Percentiles rank a stretch among this genome's conserved stretches.
phyloP scores from a whole-genome alignment of 1,140 invertebrate species.

The Drosophila lowei region DNA sequence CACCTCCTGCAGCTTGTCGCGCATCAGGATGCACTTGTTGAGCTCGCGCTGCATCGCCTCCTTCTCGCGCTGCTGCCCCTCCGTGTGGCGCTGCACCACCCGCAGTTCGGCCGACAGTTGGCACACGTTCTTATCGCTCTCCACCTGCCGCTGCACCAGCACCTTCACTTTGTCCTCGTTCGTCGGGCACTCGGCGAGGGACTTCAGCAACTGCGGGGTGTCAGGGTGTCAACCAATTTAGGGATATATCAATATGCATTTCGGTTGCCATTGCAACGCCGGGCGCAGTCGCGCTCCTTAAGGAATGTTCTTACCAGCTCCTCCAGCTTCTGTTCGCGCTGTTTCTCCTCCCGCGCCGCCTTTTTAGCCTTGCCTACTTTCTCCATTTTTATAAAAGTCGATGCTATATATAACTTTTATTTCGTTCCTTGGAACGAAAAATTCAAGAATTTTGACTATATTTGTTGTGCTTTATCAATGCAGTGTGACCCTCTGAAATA shows the following conservation, averaged over 20 bases:
- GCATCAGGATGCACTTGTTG: conserved; percentile 91
- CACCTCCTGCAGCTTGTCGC: conserved; percentile 92
- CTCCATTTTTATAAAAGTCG: conserved; percentile 55
- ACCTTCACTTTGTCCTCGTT: conserved; percentile 90
- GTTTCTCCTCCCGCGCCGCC: conserved; percentile 74
- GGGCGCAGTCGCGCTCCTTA: neutral
- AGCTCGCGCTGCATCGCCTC: conserved; percentile 92
- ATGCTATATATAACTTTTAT: conserved; percentile 54
- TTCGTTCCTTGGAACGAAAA: conserved; percentile 29
- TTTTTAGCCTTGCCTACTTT: conserved; percentile 67
- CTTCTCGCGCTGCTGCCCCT: conserved; percentile 88
- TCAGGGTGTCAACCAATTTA: neutral
- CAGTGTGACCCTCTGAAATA: too few relatives aligned
- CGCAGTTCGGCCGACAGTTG: conserved; percentile 87
- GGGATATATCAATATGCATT: neutral
- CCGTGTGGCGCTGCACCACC: conserved; percentile 87
- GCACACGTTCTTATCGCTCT: conserved; percentile 90
- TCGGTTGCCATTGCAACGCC: conserved; percentile 37
- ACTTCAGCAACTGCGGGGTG: conserved; percentile 87
- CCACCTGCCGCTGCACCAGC: conserved; percentile 90
- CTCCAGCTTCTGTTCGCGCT: conserved; percentile 74
- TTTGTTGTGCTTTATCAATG: conserved; percentile 45
- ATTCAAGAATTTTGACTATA: conserved; percentile 62
- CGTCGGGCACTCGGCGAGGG: conserved; percentile 86
- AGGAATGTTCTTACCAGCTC: conserved; percentile 57